Evolutionary conservation across 2,888 invertebrate species (phyloP).

Genomic region (Torymus auratus): DNA sequence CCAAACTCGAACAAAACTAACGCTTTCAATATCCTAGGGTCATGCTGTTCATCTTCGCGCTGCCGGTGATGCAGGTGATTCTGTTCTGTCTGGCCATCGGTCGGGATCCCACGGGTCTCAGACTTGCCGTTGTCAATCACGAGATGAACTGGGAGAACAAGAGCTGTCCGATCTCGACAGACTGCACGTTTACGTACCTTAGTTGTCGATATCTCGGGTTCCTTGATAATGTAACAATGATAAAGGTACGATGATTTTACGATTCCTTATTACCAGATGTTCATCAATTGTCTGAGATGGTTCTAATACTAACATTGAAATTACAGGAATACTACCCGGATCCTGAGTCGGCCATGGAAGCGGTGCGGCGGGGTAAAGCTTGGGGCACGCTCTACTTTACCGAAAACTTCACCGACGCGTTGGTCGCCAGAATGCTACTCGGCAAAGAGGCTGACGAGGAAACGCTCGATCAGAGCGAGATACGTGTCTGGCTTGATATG

Average conservation of each 20-base stretch:
- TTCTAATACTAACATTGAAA: neutral
- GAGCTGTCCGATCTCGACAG: slow-evolving; percentile 78
- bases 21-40: slow-evolving; percentile 77
- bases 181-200: slow-evolving; percentile 85
- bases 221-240: slow-evolving; percentile 85
- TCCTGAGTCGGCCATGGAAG: slow-evolving; percentile 83
- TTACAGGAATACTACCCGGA: slow-evolving; percentile 81
- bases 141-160: slow-evolving; percentile 79
- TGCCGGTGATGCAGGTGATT: slow-evolving; percentile 96
- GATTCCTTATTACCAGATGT: neutral
- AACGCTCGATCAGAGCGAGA: slow-evolving; percentile 90
- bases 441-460: slow-evolving; percentile 91
- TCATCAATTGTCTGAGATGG: neutral
- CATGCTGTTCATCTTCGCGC: slow-evolving; percentile 94
- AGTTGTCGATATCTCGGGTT: slow-evolving; percentile 89
- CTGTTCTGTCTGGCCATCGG: slow-evolving; percentile 95
- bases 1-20: slow-evolving; percentile 13
- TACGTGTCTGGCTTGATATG: slow-evolving; percentile 94
- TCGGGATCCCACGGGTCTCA: slow-evolving; percentile 89
- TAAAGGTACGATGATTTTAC: slow-evolving; percentile 77
- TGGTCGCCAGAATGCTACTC: slow-evolving; percentile 88
- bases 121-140: slow-evolving; percentile 87
- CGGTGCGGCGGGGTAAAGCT: slow-evolving; percentile 86
- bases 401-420: slow-evolving; percentile 91
- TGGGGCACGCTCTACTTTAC: slow-evolving; percentile 95